Evolutionary conservation across 2,888 invertebrate genomes (phyloP).

Genomic region (Apotomis capreana): DNA sequence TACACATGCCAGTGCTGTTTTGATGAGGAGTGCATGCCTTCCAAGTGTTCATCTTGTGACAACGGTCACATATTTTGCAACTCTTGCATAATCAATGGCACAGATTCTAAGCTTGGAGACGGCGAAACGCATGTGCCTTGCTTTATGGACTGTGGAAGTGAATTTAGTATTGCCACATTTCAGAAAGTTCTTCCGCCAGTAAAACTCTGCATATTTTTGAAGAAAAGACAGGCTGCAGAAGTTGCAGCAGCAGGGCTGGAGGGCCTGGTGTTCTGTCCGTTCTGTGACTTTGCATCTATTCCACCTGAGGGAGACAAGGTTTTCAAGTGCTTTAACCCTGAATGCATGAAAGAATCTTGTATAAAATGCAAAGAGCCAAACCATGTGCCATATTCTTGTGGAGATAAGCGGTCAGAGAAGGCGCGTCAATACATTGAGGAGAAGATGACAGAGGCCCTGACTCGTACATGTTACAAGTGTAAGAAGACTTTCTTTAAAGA

Average conservation of each 20-base stretch:
- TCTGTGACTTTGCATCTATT: conserved; percentile 3
- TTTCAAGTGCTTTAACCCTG: conserved; percentile 6
- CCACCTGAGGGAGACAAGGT: conserved; percentile 13
- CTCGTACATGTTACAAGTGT: conserved; percentile 2
- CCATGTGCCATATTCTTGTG: neutral
- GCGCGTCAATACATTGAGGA: conserved; percentile 9
- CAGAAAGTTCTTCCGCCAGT: conserved; percentile 7
- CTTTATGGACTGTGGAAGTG: conserved; percentile 1
- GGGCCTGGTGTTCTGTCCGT: conserved; percentile 8
- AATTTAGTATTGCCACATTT: conserved; percentile 3
- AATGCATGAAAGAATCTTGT: conserved; percentile 16
- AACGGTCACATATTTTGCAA: conserved; percentile 6
- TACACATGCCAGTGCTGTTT: conserved; percentile 7
- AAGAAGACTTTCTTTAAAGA: conserved; percentile 3
- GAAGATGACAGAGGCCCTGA: conserved; percentile 12
- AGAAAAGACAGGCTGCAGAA: conserved; percentile 4
- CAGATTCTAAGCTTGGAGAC: conserved; percentile 1
- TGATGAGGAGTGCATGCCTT: conserved; percentile 6
- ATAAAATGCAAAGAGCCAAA: conserved; percentile 7
- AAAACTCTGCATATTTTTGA: neutral
- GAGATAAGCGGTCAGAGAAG: neutral
- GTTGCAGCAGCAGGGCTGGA: conserved; percentile 1
- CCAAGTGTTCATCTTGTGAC: conserved; percentile 1
- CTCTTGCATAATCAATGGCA: conserved; percentile 2
- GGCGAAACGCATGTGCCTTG: conserved; percentile 2